Base-by-base conservation (phyloP, 2,797 vertebrate species). In the Enteromius thamalakanensis region DNA sequence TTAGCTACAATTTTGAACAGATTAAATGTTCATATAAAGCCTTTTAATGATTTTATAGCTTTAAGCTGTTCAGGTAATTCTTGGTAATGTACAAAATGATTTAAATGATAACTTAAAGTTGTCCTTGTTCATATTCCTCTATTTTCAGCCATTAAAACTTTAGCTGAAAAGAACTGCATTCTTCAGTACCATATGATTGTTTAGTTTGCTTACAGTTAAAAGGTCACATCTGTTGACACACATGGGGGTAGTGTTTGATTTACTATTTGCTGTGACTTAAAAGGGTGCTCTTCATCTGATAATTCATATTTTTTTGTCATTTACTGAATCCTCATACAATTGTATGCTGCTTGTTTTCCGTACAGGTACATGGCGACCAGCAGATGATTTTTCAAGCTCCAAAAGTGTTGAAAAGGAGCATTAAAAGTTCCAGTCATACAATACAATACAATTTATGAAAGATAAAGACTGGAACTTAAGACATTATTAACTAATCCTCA, bases 131-230 rank as follows among this genome's bases (percentile, higher is more conserved):
- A 64, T 17, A 23, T 7, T 60, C 58, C n/a, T 60, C 23, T 7
- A 64, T 64, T 29, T 49, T 14, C 26, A 17, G 17, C 8, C 10
- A 47, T 12, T 34, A 23, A 4, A 65, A 2, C 17, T 47, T 26
- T 14, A 17, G 10, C 15, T 49, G 8, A 34, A 32, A 76, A 45
- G n/a, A 64, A 6, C 42, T 9, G 8, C 37, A 23, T 37, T 40
- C 37, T 37, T 40, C n/a, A 26, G 21, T 53, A 47, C 17, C 32
- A 14, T 12, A 37, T 26, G 9, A 53, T 34, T 62, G 37, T 17
- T 53, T 79, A 15, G 45, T 65, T 49, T 65, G 55, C 26, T 77
- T 11, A 17, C 34, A 14, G 76, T 76, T 60, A 5, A 47, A 79
- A 58, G 29, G 9, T 75, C 49, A 0, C 11, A n/a, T 29, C 42